Base-by-base conservation (phyloP, 2,888 invertebrate genomes). In the Bembecia ichneumoniformis region DNA sequence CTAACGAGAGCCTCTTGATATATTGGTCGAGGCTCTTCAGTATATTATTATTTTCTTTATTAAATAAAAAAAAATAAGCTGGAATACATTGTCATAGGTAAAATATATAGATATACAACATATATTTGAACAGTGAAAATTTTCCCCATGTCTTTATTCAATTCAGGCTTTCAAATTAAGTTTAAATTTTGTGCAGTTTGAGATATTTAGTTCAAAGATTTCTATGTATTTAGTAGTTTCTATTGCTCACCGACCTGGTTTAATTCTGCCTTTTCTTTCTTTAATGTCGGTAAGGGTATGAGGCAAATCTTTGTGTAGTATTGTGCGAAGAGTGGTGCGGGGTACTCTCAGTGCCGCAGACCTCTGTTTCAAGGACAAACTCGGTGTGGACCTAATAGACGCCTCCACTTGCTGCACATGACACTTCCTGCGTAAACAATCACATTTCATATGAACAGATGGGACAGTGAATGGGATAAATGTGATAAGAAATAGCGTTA, bases 311-410 rank as follows among this genome's bases (percentile, higher is more conserved):
- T 71, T 65, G 53, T 66, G 59, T 50, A 83, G 66, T 35, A 83
- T 80, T 56, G 76, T 77, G 51, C 77, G 67, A 47, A 83, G 65
- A 13, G 82, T 82, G 49, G 81, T 72, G 50, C 78, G 70, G 14
- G 78, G 75, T 49, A 83, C 58, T 0, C 74, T 71, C 52, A 82
- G 64, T 51, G 71, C 68, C 49, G 66, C 68, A 0, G 82, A 76
- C 45, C 81, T 68, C 58, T 81, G 82, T 5, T 82, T 68, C 52
- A 83, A 57, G 3, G 82, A 82, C 57, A 83, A 65, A 44, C 68
- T 62, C 1, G 83, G 82, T 35, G 76, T 65, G 43, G 74, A 60
- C 28, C 62, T 60, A 35, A 81, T 54, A 0, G 81, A 82, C 43
- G 75, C 76, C 35, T 69, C 70, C 46, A 82, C 82, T 45, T 69